These are phyloP conservation scores for Hyaena hyaena DNA, from an alignment of 2,113 vertebrate genomes.

Conservation along the genomic window DNA sequence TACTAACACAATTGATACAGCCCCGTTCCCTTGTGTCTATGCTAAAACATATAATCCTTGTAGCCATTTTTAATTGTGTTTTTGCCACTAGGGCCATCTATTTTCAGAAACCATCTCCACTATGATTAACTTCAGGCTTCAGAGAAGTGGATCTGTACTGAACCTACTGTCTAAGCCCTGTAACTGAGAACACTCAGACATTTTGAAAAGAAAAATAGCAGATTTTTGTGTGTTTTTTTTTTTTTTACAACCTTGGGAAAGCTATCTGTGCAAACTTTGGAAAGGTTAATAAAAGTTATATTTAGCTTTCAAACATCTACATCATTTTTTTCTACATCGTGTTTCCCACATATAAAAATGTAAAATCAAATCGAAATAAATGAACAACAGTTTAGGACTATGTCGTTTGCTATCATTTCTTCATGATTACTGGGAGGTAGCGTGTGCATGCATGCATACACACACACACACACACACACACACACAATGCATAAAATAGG, in stretches of 20 bases:
- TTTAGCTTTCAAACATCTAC: not conserved
- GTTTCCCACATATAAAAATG: not conserved
- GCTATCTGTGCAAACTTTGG: not conserved
- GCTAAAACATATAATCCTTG: not conserved
- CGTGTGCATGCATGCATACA: not conserved
- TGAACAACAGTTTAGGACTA: not conserved
- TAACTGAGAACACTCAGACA: not conserved
- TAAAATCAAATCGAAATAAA: not conserved
- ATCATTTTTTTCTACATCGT: not conserved
- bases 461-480: not conserved
- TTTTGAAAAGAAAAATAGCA: not conserved
- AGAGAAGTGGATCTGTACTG: not conserved
- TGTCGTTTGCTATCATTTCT: not conserved
- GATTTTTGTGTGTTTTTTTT: too few species aligned
- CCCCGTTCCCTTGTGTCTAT: not conserved
- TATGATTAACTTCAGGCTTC: not conserved
- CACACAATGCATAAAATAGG: not conserved
- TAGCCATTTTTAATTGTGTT: not conserved
- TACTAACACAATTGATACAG: not conserved
- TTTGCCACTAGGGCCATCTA: not conserved
- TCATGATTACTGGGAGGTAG: not conserved
- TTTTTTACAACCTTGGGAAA: not conserved
- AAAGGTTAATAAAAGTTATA: not conserved
- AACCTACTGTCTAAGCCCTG: not conserved
- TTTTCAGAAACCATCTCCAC: slow-evolving; percentile 2